Percentiles rank a stretch among this genome's conserved stretches.
Evolutionary conservation across 2,888 invertebrate genomes (phyloP).

Genomic region (Platerodrilus igneus): DNA sequence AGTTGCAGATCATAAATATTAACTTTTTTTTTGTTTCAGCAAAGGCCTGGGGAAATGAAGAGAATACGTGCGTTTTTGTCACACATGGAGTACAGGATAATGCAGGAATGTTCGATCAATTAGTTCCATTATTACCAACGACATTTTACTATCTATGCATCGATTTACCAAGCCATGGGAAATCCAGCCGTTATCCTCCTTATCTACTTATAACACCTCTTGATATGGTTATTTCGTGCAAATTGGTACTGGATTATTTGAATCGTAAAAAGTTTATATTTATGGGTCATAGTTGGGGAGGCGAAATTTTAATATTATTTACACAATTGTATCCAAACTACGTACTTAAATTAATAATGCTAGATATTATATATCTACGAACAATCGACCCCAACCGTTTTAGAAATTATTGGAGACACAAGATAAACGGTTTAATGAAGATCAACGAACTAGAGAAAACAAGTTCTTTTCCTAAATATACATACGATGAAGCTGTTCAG

Average conservation of each 20-base stretch:
- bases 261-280: constrained; percentile 37
- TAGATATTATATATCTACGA: constrained; percentile 44
- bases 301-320: constrained; percentile 44
- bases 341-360: constrained; percentile 46
- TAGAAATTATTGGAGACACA: constrained; percentile 34
- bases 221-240: constrained; percentile 46
- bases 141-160: constrained; percentile 47
- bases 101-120: constrained; percentile 54
- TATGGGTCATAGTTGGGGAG: constrained; percentile 50
- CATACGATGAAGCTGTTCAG: too few relatives aligned
- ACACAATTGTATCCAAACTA: constrained; percentile 45
- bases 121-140: constrained; percentile 52
- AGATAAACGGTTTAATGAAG: constrained; percentile 43
- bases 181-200: constrained; percentile 53
- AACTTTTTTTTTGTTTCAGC: too few relatives aligned
- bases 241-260: constrained; percentile 36
- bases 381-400: constrained; percentile 31
- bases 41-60: constrained; percentile 57
- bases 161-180: constrained; percentile 60
- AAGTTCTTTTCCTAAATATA: too few relatives aligned
- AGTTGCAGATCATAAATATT: too few relatives aligned
- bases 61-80: constrained; percentile 52
- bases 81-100: constrained; percentile 59
- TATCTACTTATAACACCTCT: constrained; percentile 41
- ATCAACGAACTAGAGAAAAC: too few relatives aligned